Evolutionary conservation across 2,888 invertebrate species (phyloP).

Genomic region (Athalia rosae): DNA sequence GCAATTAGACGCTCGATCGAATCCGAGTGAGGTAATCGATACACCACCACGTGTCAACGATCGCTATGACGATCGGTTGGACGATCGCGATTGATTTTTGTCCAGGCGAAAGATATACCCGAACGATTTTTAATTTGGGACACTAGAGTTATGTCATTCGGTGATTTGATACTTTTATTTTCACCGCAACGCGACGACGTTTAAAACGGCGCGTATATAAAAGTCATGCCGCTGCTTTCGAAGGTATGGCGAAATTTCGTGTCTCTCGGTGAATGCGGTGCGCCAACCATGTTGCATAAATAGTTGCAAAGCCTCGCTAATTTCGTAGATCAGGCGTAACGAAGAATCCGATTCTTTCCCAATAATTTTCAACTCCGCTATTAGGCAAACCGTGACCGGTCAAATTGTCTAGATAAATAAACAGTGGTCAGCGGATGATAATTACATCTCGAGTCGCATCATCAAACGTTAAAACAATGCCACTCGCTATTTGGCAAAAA

Average conservation of each 20-base stretch:
- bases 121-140: constrained; percentile 23
- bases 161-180: constrained; percentile 30
- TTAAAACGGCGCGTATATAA: neutral
- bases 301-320: constrained; percentile 11
- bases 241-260: constrained; percentile 26
- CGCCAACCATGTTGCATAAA: constrained; percentile 35
- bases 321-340: constrained; percentile 11
- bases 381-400: too few species aligned
- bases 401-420: too few species aligned
- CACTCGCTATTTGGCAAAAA: neutral
- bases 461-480: too few species aligned
- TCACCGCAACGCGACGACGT: neutral
- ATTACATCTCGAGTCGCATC: too few species aligned
- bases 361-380: too few species aligned
- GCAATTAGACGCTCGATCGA: too few species aligned
- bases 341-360: neutral
- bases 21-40: too few species aligned
- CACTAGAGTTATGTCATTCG: constrained; percentile 25
- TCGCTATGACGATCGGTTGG: too few species aligned
- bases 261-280: neutral
- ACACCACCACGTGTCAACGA: too few species aligned
- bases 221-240: constrained; percentile 12
- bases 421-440: too few species aligned
- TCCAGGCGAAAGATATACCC: neutral
- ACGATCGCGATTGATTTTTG: neutral